Base-by-base conservation (phyloP, 2,113 vertebrate species). In the Xiphophorus maculatus region DNA sequence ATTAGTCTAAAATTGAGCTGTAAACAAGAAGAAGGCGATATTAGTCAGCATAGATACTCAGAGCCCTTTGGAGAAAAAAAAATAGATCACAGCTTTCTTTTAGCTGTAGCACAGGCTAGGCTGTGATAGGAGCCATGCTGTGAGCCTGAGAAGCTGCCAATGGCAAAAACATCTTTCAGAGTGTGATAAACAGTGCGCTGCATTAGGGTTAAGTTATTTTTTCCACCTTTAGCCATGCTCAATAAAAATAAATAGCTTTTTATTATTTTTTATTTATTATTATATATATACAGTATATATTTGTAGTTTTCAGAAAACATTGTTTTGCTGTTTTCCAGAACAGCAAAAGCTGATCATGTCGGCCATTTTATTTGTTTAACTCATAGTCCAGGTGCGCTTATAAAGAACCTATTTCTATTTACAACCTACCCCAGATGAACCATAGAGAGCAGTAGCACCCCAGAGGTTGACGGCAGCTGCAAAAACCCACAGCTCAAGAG, bases 21-120 rank as follows among this genome's bases (percentile, higher is more conserved):
- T 35, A 77, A 69, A 80, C 67, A 62, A 19, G 27, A 78, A 80
- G 33, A 12, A 58, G 3, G 22, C 32, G 10, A 79, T 37, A 70
- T 11, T 42, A 79, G 69, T 81, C 81, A 63, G 51, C 60, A 80
- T 32, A 37, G 25, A 1, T 6, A 33, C 69, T 37, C 63, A 33
- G 44, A 15, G 63, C 77, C 15, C 25, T 8, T 74, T 4, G 44
- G 44, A 19, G 67, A 54, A 22, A 71, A 54, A 69, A 58, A 84
- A 22, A 69, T 79, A 82, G 86, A 87, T 65, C 68, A 48, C 7
- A 32, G 35, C 72, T 87, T 90, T 90, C 71, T 88, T 84, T 58
- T n/a, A 44, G 22, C 86, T 66, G 27, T 58, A 65, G 64, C 48
- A 51, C 61, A 70, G 68, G 58, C 74, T n/a, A 60, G 58, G 72